Evolutionary conservation across 2,113 vertebrate species (phyloP).

Genomic region (Progne subis): DNA sequence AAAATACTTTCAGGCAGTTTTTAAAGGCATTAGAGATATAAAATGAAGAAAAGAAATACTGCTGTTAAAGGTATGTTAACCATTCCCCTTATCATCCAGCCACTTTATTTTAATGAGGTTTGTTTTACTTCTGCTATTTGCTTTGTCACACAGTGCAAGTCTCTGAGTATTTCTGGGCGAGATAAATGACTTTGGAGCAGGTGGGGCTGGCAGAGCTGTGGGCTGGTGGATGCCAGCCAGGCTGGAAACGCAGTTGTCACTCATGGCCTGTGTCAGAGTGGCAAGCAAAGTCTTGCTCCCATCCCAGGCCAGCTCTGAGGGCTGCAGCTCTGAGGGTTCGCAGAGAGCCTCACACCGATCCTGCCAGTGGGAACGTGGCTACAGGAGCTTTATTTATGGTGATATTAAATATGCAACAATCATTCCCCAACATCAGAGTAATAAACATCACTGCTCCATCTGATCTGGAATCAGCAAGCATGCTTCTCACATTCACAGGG

Average conservation of each 20-base stretch:
- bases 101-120: slow-evolving; percentile 60
- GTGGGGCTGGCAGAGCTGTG: background rate
- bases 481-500: slow-evolving; percentile 24
- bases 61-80: slow-evolving; percentile 28
- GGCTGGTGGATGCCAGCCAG: background rate
- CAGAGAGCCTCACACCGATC: background rate
- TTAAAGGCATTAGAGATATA: slow-evolving; percentile 14
- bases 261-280: background rate
- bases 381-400: background rate
- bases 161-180: background rate
- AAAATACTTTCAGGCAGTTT: background rate
- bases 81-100: background rate
- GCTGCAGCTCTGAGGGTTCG: rapidly evolving
- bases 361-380: background rate
- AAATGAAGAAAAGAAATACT: background rate
- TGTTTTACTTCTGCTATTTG: slow-evolving; percentile 37
- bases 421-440: slow-evolving; percentile 41
- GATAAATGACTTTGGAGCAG: background rate
- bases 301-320: background rate
- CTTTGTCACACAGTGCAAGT: background rate
- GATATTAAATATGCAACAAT: slow-evolving; percentile 61
- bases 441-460: slow-evolving; percentile 53
- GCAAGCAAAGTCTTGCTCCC: background rate
- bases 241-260: background rate
- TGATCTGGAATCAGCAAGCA: slow-evolving; percentile 36